A percentile compares a stretch with the other conserved stretches of the same genome.
Evolutionary conservation across 2,797 vertebrate species (phyloP).

Genomic region (Tenualosa ilisha): DNA sequence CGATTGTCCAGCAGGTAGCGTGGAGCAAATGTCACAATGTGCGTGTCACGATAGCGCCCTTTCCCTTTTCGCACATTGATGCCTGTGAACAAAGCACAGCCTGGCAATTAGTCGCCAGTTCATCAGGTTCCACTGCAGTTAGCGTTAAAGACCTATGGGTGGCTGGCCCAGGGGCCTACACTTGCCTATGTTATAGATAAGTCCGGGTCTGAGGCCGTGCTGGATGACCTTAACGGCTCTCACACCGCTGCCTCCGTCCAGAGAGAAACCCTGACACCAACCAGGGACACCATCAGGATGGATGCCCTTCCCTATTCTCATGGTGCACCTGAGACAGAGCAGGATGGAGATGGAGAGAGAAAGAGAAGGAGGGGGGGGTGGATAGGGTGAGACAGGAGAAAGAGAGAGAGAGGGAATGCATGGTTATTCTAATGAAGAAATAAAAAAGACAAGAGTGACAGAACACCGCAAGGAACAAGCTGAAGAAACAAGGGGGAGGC

Average conservation of each 20-base stretch:
- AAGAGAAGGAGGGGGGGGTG: not conserved
- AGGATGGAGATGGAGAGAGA: slow-evolving; percentile 2
- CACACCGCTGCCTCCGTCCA: slow-evolving; percentile 94
- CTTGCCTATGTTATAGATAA: slow-evolving; percentile 97
- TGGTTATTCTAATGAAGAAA: not conserved
- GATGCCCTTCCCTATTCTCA: slow-evolving; percentile 93
- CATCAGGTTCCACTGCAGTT: not conserved
- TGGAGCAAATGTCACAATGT: slow-evolving; percentile 94
- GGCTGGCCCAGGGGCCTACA: slow-evolving; percentile 31
- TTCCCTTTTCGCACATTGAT: slow-evolving; percentile 95
- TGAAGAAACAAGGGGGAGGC: not conserved
- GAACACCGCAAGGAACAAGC: not conserved
- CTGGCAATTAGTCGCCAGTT: not conserved
- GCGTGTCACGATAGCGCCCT: slow-evolving; percentile 91
- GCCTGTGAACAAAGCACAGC: slow-evolving; percentile 70
- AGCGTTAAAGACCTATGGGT: not conserved
- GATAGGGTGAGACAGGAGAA: not conserved
- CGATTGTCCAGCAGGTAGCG: slow-evolving; percentile 95
- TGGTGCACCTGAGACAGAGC: slow-evolving; percentile 82
- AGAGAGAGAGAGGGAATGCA: not conserved
- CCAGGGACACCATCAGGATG: slow-evolving; percentile 93
- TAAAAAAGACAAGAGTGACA: not conserved
- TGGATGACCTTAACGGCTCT: slow-evolving; percentile 96
- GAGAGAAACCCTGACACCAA: slow-evolving; percentile 97
- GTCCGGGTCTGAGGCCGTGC: slow-evolving; percentile 91